Percentiles rank a stretch among this genome's conserved stretches.
Conservation (phyloP, 2,113 vertebrate genomes). For the Hypomesus transpacificus region DNA sequence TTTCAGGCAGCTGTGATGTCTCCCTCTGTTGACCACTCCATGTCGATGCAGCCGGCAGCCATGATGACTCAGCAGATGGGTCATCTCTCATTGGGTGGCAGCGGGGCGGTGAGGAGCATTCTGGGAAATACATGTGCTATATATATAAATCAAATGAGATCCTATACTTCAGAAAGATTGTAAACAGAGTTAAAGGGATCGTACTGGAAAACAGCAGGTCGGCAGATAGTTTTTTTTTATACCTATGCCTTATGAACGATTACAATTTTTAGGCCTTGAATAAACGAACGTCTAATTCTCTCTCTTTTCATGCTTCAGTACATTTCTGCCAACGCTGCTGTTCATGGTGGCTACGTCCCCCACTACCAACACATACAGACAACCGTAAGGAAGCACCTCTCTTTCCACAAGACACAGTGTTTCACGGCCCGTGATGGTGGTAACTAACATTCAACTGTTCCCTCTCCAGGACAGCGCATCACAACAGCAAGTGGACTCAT, state of each 20-base stretch:
- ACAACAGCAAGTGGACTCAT: constrained; percentile 91
- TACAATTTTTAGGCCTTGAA: neutral
- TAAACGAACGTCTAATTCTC: neutral
- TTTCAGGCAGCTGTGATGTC: constrained; percentile 69
- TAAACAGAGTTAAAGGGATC: no score
- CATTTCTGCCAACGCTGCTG: constrained; percentile 90
- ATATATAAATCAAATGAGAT: neutral
- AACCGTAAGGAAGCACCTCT: constrained; percentile 80
- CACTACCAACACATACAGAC: constrained; percentile 91
- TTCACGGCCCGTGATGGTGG: no score
- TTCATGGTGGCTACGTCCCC: constrained; percentile 95
- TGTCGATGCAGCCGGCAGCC: constrained; percentile 94
- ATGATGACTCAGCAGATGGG: constrained; percentile 99
- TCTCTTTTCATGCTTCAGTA: constrained; percentile 72
- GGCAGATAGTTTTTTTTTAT: neutral
- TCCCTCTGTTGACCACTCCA: constrained; percentile 84
- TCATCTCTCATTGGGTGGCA: constrained; percentile 93
- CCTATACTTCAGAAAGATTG: neutral
- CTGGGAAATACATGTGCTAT: constrained; percentile 22
- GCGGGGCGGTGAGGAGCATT: constrained; percentile 79
- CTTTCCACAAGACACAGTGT: neutral
- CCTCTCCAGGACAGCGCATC: constrained; percentile 85
- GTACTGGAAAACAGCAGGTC: neutral
- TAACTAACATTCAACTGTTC: constrained; percentile 20
- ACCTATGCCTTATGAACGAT: constrained; percentile 39